Percentiles rank a stretch among this genome's conserved stretches.
Conservation (phyloP, 2,888 invertebrate species). For the Scaptomyza cyrtandrae region DNA sequence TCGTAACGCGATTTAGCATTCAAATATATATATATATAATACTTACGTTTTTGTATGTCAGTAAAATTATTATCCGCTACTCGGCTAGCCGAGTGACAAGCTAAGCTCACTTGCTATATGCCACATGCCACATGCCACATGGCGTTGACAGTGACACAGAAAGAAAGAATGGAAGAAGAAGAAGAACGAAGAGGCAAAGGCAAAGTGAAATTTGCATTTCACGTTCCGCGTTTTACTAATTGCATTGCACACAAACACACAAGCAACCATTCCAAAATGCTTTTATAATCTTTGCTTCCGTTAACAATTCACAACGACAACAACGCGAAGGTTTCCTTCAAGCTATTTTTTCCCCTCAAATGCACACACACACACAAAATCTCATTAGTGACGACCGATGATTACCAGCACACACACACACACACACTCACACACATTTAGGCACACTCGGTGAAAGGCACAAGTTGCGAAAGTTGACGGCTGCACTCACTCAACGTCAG, state of each 20-base stretch:
- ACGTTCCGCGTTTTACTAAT: conserved; percentile 52
- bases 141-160: neutral
- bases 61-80: no score
- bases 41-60: no score
- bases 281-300: conserved; percentile 77
- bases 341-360: conserved; percentile 28
- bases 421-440: conserved; percentile 11
- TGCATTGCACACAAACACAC: conserved; percentile 62
- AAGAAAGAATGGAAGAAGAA: neutral
- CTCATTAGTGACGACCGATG: conserved; percentile 62
- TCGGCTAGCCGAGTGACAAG: no score
- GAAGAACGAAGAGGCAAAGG: neutral
- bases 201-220: conserved; percentile 29
- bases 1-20: no score
- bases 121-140: no score
- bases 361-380: conserved; percentile 39
- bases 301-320: conserved; percentile 41
- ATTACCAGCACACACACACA: conserved; percentile 43
- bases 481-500: conserved; percentile 62
- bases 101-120: no score
- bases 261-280: conserved; percentile 63
- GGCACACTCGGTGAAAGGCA: conserved; percentile 34
- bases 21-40: no score
- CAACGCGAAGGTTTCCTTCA: conserved; percentile 21
- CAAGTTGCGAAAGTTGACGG: conserved; percentile 62